Base-by-base conservation (phyloP, 2,113 vertebrate genomes). In the Salvelinus alpinus region DNA sequence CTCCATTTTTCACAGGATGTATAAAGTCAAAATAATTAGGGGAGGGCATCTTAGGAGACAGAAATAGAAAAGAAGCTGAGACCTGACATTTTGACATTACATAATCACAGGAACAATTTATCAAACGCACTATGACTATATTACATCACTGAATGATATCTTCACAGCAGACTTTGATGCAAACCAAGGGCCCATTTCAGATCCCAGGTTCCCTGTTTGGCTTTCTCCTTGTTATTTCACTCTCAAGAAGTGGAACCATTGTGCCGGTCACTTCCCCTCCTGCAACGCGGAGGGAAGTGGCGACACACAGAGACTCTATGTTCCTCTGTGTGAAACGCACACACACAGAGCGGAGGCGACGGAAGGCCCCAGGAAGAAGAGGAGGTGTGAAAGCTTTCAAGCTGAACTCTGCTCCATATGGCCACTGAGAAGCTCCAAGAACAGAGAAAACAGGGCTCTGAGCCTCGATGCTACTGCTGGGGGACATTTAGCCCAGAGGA, bases 381-480 rank as follows among this genome's bases (percentile, higher is more conserved):
- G 25, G 78, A 83, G 74, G 79, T 71, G 81, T 74, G 69, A 83
- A 81, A 83, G 76, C 76, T 76, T 81, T 76, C 48, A 81, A 68
- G 79, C 81, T 73, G 25, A 71, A 72, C 72, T 70, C 70, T 74
- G 57, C 74, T 79, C 84, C 81, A 83, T 81, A 79, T 79, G 84
- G 78, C 57, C 62, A 68, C 72, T 29, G 73, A 71, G 65, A 74
- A 62, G 70, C 78, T 85, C 73, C 68, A 51, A 82, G 76, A 78
- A 57, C 47, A 77, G 34, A 70, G 71, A 82, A 76, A 76, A 31
- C 47, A 77, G 34, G 72, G 71, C 72, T 85, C 77, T 62, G 59
- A 62, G 59, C 2, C 20, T 80, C 66, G 74, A 81, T 54, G 51
- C 51, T 54, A 54, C 51, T 18, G 80, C 76, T 48, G 44, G 71